Percentiles rank a stretch among this genome's conserved stretches.
phyloP scores from a whole-genome alignment of 64 coral and sea anemone species.

The Porites lutea region DNA sequence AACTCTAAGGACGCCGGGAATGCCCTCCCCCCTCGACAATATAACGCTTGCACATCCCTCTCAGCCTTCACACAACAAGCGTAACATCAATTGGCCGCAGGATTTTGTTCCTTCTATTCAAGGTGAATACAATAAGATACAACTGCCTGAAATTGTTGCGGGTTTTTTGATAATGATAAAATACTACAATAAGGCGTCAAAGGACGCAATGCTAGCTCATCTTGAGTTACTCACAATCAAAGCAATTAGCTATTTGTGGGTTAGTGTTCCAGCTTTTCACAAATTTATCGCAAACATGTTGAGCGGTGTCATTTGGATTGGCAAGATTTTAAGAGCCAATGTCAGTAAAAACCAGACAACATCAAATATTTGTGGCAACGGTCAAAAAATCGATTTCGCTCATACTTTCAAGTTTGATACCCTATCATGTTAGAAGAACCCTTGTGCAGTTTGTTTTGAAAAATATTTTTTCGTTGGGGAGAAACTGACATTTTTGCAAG shows the following conservation, averaged over 20 bases:
- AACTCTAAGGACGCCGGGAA: background rate
- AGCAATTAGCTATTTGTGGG: slow-evolving; percentile 45
- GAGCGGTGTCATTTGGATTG: slow-evolving; percentile 32
- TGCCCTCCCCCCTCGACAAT: background rate
- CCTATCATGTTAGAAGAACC: too few relatives aligned
- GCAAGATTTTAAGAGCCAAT: background rate
- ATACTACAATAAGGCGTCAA: background rate
- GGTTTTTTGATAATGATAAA: slow-evolving; percentile 19
- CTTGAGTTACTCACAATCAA: background rate
- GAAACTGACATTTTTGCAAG: too few relatives aligned
- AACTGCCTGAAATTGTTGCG: slow-evolving; percentile 5
- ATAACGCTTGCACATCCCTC: too few relatives aligned
- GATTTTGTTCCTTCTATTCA: slow-evolving; percentile 19
- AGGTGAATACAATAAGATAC: slow-evolving; percentile 1
- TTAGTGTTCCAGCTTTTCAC: slow-evolving; percentile 36
- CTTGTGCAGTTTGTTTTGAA: too few relatives aligned
- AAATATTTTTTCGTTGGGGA: too few relatives aligned
- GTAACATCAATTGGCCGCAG: slow-evolving; percentile 15
- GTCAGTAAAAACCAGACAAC: too few relatives aligned
- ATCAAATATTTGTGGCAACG: too few relatives aligned
- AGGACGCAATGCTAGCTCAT: slow-evolving; percentile 18
- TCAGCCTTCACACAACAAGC: background rate
- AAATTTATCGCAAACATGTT: slow-evolving; percentile 34
- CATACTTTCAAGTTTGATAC: too few relatives aligned
- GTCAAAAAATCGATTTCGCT: too few relatives aligned